phyloP scores from a whole-genome alignment of 1,140 invertebrate species.

The Apocrypta bakeri region DNA sequence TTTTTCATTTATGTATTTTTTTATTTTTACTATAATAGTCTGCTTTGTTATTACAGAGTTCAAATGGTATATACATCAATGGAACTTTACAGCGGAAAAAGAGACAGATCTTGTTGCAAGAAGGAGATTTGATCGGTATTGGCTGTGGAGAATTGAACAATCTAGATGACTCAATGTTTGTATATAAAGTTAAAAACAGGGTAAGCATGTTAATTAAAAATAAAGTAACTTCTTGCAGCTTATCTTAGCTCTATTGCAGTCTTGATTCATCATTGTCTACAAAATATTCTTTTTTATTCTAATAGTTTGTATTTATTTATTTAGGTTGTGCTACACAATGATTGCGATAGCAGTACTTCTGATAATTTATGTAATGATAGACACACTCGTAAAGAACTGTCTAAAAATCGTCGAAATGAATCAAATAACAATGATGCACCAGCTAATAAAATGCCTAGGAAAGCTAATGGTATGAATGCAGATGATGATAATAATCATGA shows the following conservation, averaged over 20 bases:
- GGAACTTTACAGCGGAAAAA: constrained; percentile 16
- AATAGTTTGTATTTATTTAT: not conserved
- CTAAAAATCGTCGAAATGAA: not conserved
- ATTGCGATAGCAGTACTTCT: constrained; percentile 11
- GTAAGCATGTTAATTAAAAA: constrained; percentile 38
- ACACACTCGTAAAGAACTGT: constrained; percentile 16
- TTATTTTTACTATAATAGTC: not conserved
- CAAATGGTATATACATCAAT: constrained; percentile 62
- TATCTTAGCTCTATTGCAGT: too few species aligned
- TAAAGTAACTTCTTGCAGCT: too few species aligned
- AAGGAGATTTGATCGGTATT: constrained; percentile 60
- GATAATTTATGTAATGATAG: not conserved
- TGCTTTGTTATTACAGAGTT: constrained; percentile 54
- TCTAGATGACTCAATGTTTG: constrained; percentile 43
- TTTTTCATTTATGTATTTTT: too few species aligned
- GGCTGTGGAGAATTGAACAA: constrained; percentile 50
- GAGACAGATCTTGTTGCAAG: constrained; percentile 35
- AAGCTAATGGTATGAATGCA: too few species aligned
- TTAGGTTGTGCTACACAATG: not conserved
- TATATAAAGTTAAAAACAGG: constrained; percentile 51
- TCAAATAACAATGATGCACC: not conserved
- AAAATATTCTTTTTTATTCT: not conserved
- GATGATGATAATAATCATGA: constrained; percentile 41
- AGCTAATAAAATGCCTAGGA: not conserved
- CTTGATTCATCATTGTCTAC: too few species aligned